Evolutionary conservation across 2,797 vertebrate species (phyloP), one percentile per base, ranked within the genome.

Genomic region (Orestias chungarensis): DNA sequence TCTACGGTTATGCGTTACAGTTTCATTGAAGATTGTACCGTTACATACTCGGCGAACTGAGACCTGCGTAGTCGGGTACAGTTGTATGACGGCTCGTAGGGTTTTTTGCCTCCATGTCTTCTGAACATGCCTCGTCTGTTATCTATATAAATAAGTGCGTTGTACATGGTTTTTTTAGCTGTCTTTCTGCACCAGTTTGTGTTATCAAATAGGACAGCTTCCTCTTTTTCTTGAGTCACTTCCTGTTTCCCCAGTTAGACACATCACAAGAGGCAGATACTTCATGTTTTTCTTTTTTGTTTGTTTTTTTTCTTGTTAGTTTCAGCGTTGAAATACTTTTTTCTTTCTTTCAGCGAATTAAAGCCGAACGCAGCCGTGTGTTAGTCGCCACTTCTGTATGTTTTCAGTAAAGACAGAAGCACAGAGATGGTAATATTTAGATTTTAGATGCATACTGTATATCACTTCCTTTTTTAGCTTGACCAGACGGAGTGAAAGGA

Each of bases 171-270:
- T 81, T 80, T 79, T 74, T 49, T 59, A 23, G 40, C 9, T 9
- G 59, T 11, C 66, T 74, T 79, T 85, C 68, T 86, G 84, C 74
- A 78, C 72, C 88, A 82, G 79, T 88, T 87, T 76, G 80, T 87
- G 68, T 93, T 94, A 94, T 95, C 93, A 89, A 87, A 82, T 80
- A 80, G 70, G 65, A 64, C 90, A 91, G 90, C 92, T 95, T 95
- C 94, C 94, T 88, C 82, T 87, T 92, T 87, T 86, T 86, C 68
- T 84, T 33, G 82, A 84, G 91, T 84, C 86, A 94, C 93, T 95
- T 95, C 94, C 93, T 94, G 91, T 93, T 94, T 94, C 76, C 29
- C 82, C 8, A 78, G 77, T 90, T 87, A 80, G 83, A 75, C 82
- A 86, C 81, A 80, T 82, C 64, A 75, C 68, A 86, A 71, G 72